These are phyloP conservation scores for Drosophila koepferae DNA, from an alignment of 2,888 invertebrate species.

Conservation along the genomic window DNA sequence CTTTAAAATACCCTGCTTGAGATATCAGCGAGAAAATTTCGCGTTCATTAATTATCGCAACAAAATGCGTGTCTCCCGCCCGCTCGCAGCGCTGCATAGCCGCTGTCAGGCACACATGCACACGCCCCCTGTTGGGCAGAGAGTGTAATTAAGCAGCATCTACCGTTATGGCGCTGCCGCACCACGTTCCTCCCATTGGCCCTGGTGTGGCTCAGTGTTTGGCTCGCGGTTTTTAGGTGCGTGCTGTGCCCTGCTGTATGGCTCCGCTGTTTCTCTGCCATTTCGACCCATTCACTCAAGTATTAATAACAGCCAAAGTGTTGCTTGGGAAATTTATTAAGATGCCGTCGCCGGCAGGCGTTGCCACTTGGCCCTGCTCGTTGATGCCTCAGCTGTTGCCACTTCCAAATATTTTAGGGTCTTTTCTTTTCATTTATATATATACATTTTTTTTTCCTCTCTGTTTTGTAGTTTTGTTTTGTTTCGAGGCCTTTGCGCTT, in stretches of 20 bases:
- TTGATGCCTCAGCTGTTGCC: constrained; percentile 72
- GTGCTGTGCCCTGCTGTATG: constrained; percentile 34
- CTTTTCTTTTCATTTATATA: constrained; percentile 6
- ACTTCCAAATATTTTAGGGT: constrained; percentile 34
- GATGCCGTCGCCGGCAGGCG: constrained; percentile 68
- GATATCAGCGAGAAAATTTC: constrained; percentile 22
- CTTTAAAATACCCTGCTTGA: constrained; percentile 53
- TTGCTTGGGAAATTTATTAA: constrained; percentile 77
- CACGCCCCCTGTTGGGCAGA: constrained; percentile 33
- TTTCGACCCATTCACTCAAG: constrained; percentile 67
- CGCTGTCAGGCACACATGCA: constrained; percentile 48
- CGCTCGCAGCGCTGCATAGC: background rate
- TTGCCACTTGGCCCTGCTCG: constrained; percentile 29
- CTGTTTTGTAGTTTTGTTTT: constrained; percentile 23
- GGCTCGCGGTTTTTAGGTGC: constrained; percentile 74
- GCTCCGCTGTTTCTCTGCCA: constrained; percentile 11
- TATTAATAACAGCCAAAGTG: constrained; percentile 81
- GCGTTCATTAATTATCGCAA: constrained; percentile 50
- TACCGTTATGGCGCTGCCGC: constrained; percentile 21
- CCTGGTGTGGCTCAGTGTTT: constrained; percentile 6
- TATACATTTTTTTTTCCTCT: constrained; percentile 6
- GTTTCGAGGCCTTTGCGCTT: constrained; percentile 21
- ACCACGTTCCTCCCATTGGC: background rate
- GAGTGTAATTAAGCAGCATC: constrained; percentile 72
- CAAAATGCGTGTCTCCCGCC: constrained; percentile 14